These are phyloP conservation scores for Papilio xuthus DNA, from an alignment of 1,140 invertebrate genomes.

Conservation along the genomic window DNA sequence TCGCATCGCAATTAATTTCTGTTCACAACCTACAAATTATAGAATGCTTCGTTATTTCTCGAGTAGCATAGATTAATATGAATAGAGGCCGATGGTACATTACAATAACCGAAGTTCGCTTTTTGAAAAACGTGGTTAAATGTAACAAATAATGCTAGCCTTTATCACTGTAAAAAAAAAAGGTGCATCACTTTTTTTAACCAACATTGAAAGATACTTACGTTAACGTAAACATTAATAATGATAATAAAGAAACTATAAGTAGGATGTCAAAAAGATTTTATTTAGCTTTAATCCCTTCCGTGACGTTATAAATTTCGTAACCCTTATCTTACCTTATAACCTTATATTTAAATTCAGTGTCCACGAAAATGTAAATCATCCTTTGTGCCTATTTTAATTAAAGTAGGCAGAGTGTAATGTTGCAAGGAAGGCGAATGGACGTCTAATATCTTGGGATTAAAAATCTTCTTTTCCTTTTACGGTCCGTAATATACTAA, in stretches of 20 bases:
- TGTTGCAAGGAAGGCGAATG: slow-evolving; percentile 21
- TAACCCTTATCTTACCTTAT: slow-evolving; percentile 15
- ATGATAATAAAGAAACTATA: background rate
- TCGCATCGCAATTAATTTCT: slow-evolving; percentile 55
- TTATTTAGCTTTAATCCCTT: background rate
- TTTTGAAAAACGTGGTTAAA: too few species aligned
- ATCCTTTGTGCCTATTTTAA: slow-evolving; percentile 25
- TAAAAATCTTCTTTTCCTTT: slow-evolving; percentile 21
- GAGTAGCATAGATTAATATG: slow-evolving; percentile 36
- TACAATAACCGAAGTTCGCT: background rate
- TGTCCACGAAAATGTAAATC: slow-evolving; percentile 27
- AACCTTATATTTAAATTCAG: slow-evolving; percentile 23
- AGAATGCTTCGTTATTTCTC: slow-evolving; percentile 49
- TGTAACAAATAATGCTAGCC: too few species aligned
- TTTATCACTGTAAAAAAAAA: too few species aligned
- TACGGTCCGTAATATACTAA: slow-evolving; percentile 14
- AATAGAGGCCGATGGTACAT: slow-evolving; percentile 15
- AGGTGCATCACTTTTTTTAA: too few species aligned
- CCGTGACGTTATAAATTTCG: slow-evolving; percentile 1
- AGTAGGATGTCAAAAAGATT: background rate
- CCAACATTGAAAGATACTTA: too few species aligned
- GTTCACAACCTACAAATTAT: slow-evolving; percentile 57
- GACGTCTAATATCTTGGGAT: slow-evolving; percentile 23
- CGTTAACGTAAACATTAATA: background rate
- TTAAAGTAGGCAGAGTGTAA: slow-evolving; percentile 29